Base-by-base conservation (phyloP, 2,113 vertebrate species). In the Gambusia holbrooki region DNA sequence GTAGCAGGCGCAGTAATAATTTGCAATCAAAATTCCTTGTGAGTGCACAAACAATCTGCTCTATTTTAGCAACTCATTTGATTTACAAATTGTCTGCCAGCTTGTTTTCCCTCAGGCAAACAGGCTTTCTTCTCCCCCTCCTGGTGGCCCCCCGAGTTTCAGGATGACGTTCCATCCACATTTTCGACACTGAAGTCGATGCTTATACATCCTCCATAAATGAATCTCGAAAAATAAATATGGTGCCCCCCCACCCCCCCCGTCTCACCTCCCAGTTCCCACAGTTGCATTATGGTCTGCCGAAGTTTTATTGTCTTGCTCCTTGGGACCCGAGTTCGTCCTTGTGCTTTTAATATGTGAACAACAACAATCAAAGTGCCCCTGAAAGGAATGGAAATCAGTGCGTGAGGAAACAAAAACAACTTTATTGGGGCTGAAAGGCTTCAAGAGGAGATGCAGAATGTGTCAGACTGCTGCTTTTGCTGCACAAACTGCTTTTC, bases 51-150 rank as follows among this genome's bases (percentile, higher is more conserved):
- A 87, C 82, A 82, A 80, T 84, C 73, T 80, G 70, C 51, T 81
- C 71, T 87, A 66, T 87, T 81, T 88, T 71, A 80, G 66, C 13
- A 74, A 61, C 82, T 86, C 71, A 89, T 91, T 89, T 89, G 82
- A 79, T 88, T 89, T 79, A 84, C 85, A 89, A 90, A 90, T 90
- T 68, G 66, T 37, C 61, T 13, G 12, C 66, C 73, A 83, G 58
- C 27, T 71, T 74, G 45, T 19, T 67, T 61, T 83, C 73, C 74
- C 78, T 45, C 75, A 45, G 64, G 84, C 66, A 73, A 63, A 76
- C 28, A 3, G 0, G 2, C 76, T 83, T 89, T 85, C 76, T 76
- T 88, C 73, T 69, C 70, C 64, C 69, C 62, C 73, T 73, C 58
- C 62, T 37, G 10, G 10, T 1, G 7, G 3, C 66, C 74, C 75